Evolutionary conservation across 2,888 invertebrate species (phyloP).

Genomic region (Ophioninae sp.): DNA sequence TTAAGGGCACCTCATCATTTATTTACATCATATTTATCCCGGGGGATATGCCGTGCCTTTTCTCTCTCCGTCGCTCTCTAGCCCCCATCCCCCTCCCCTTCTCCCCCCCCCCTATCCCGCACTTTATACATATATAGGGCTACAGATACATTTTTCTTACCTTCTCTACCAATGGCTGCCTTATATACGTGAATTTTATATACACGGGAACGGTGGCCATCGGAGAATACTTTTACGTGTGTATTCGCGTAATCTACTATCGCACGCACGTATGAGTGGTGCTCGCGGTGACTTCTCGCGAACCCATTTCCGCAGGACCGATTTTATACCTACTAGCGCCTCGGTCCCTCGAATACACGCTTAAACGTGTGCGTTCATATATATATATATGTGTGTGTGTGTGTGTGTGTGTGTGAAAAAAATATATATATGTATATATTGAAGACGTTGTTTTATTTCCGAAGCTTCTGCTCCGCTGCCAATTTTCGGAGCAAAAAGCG

Average conservation of each 20-base stretch:
- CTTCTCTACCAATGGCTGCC: constrained; percentile 50
- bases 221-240: constrained; percentile 33
- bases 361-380: constrained; percentile 10
- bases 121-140: constrained; percentile 18
- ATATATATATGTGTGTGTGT: constrained; percentile 24
- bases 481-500: constrained; percentile 64
- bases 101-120: constrained; percentile 47
- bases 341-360: background rate
- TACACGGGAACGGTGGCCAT: constrained; percentile 34
- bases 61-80: constrained; percentile 60
- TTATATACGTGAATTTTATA: constrained; percentile 48
- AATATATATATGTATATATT: constrained; percentile 18
- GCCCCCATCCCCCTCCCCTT: too few relatives aligned
- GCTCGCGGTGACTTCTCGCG: constrained; percentile 19
- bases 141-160: constrained; percentile 59
- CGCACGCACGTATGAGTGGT: background rate
- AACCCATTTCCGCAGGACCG: constrained; percentile 61
- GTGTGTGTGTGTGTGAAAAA: too few relatives aligned
- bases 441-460: constrained; percentile 39
- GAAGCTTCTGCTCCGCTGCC: constrained; percentile 56
- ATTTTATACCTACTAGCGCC: constrained; percentile 39
- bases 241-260: constrained; percentile 29
- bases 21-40: constrained; percentile 81
- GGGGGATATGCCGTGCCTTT: constrained; percentile 69
- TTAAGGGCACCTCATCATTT: constrained; percentile 80